A percentile compares a stretch with the other conserved stretches of the same genome.
Conservation (phyloP, 2,113 vertebrate genomes). For the Prolemur simus region DNA sequence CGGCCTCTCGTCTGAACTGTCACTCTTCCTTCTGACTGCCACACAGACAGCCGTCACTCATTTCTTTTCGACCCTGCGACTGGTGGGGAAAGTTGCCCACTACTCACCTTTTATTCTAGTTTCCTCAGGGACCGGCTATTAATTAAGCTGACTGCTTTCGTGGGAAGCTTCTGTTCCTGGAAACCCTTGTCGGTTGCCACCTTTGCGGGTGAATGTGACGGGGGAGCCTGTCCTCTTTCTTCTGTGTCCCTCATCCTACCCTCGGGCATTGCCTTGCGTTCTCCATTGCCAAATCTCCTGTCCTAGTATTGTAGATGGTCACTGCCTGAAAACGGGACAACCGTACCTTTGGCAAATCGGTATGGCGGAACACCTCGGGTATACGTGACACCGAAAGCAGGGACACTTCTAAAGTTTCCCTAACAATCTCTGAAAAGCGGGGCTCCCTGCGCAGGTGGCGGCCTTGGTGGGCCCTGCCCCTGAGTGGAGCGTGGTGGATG, state of each 20-base stretch:
- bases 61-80: neutral
- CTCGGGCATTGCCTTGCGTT: neutral
- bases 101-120: neutral
- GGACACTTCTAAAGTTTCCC: neutral
- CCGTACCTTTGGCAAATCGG: neutral
- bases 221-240: neutral
- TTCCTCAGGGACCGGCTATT: neutral
- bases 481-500: too few species aligned
- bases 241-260: neutral
- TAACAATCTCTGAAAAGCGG: neutral
- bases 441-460: neutral
- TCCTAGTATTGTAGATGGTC: neutral
- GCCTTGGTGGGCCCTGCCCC: neutral
- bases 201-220: neutral
- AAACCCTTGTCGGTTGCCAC: neutral
- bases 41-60: accelerated
- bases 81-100: neutral
- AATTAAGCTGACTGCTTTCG: neutral
- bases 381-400: neutral
- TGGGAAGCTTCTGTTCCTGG: neutral
- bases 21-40: neutral
- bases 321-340: neutral
- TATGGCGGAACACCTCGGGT: neutral
- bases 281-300: neutral
- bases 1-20: neutral